Evolutionary conservation across 2,797 vertebrate species (phyloP), one percentile per base, ranked within the genome.

Genomic region (Phalloptychus januarius): DNA sequence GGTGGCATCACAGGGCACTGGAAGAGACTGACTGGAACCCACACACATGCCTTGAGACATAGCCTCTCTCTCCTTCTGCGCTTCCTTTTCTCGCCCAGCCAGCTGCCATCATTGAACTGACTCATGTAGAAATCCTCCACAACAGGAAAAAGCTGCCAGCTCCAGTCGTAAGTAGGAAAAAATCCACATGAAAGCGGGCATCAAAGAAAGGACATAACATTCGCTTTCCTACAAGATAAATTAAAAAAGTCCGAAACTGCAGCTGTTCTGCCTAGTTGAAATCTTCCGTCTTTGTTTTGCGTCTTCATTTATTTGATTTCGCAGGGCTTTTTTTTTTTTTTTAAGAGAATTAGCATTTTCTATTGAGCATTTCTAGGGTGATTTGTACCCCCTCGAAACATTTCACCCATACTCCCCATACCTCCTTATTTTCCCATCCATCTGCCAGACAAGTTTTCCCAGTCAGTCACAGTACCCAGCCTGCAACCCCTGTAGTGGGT

Each of bases 281-380:
- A 88, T 89, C 79, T 83, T 85, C 77, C 71, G 45, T 78, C 80
- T 89, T 89, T 89, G 85, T 87, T 89, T 91, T 88, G 87, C 76
- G 75, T 79, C 76, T 77, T 76, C n/a, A 4, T 92, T 92, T 88
- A 89, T 92, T 95, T 90, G 85, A 87, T 92, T 94, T 93, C 81
- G 76, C 88, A 81, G 80, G 25, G 7, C 20, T 50, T 50, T 50
- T 50, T 50, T 44, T 44, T 44, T 44, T 90, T 92, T 87, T 93
- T 95, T 94, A 87, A 88, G 76, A 87, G 85, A 94, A 95, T 93
- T 92, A 92, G 78, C 89, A 91, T 92, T 92, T 89, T 92, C 87
- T 91, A 84, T 83, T 77, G 76, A 91, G 87, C 89, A 89, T 94
- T 93, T 94, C 87, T 93, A 89, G 88, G 88, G 83, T 84, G 90